Conservation (phyloP, 1,140 invertebrate species). For the Nephila pilipes region DNA sequence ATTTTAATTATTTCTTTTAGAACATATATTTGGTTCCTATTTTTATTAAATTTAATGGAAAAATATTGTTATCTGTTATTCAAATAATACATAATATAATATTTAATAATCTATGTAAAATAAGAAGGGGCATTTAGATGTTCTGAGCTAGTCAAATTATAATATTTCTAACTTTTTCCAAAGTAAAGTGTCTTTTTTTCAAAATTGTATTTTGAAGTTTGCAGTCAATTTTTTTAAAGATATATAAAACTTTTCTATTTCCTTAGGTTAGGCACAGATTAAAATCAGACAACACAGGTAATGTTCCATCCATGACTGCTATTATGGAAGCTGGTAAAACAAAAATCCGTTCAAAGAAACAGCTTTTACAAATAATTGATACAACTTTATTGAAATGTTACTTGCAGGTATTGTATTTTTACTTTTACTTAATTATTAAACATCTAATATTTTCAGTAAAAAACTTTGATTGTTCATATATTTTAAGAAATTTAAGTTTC, state of each 20-base stretch:
- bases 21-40: no score
- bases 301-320: conserved; percentile 77
- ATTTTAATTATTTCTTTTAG: no score
- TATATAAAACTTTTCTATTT: no score
- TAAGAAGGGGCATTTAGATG: no score
- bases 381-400: conserved; percentile 98
- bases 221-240: no score
- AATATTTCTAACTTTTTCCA: not conserved
- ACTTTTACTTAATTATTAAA: not conserved
- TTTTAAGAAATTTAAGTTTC: no score
- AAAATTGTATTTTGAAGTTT: no score
- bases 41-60: no score
- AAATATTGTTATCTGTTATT: no score
- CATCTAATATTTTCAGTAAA: not conserved
- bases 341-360: conserved; percentile 81
- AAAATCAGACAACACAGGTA: conserved; percentile 82
- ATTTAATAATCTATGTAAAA: no score
- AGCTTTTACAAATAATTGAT: conserved; percentile 96
- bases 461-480: no score
- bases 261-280: conserved; percentile 82
- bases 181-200: conserved; percentile 22
- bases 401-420: conserved; percentile 86
- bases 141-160: not conserved
- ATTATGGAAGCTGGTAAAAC: conserved; percentile 83
- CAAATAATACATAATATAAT: no score